Percentiles rank a stretch among this genome's conserved stretches.
phyloP scores from a whole-genome alignment of 2,888 invertebrate genomes.

The Fabriciana adippe region DNA sequence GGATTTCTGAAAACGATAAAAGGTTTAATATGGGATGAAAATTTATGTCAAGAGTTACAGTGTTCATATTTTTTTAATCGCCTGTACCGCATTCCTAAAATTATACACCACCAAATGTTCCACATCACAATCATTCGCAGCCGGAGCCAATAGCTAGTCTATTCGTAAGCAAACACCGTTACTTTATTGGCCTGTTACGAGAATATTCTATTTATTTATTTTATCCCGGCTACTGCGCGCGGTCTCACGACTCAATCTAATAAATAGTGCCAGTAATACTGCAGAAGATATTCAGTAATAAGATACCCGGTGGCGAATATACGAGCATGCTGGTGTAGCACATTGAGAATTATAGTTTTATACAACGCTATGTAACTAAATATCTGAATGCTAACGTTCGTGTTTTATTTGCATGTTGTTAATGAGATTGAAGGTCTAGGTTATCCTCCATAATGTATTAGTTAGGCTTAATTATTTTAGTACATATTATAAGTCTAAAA shows the following conservation, averaged over 20 bases:
- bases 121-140: constrained; percentile 12
- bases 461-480: too few species aligned
- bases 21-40: too few species aligned
- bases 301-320: constrained; percentile 70
- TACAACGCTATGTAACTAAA: constrained; percentile 36
- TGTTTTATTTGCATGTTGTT: constrained; percentile 26
- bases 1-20: too few species aligned
- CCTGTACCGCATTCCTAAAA: not conserved
- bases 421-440: not conserved
- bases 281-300: constrained; percentile 70
- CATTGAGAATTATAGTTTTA: constrained; percentile 49
- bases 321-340: constrained; percentile 48
- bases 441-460: not conserved
- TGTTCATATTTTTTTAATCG: not conserved
- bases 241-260: constrained; percentile 80
- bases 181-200: constrained; percentile 53
- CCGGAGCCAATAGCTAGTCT: constrained; percentile 20
- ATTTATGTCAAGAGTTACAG: too few species aligned
- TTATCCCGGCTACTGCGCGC: constrained; percentile 64
- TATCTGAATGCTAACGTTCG: constrained; percentile 30
- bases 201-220: constrained; percentile 69
- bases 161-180: constrained; percentile 47
- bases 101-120: not conserved
- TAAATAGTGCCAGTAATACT: constrained; percentile 73
- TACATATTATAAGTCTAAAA: not conserved